Conservation (phyloP, 2,797 vertebrate species). For the Cossypha niveicapilla region DNA sequence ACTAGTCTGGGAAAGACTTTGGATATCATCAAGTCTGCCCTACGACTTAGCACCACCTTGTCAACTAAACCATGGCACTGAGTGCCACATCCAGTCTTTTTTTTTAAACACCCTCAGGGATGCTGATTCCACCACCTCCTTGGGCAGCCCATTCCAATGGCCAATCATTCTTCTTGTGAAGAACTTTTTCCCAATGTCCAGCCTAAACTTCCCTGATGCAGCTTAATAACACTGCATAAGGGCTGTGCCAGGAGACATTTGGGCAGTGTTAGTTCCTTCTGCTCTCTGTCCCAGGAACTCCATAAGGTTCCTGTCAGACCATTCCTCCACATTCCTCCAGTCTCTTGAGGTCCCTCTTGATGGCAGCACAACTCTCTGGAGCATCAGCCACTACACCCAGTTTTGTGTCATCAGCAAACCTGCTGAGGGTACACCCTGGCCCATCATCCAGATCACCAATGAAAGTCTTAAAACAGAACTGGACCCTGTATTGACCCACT, state of each 20-base stretch:
- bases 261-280: neutral
- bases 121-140: neutral
- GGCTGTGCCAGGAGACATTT: neutral
- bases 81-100: neutral
- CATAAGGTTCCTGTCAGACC: neutral
- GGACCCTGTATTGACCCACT: fast-evolving
- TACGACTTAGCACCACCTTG: neutral
- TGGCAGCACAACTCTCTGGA: neutral
- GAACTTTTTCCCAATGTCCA: neutral
- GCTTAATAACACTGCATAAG: neutral
- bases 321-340: neutral
- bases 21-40: neutral
- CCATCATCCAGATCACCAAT: neutral
- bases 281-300: neutral
- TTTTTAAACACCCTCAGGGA: neutral
- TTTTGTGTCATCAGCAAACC: neutral
- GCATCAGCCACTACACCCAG: neutral
- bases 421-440: neutral
- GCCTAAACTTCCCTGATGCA: neutral
- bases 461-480: neutral
- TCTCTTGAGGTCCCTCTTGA: neutral
- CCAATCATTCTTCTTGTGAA: neutral
- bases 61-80: neutral
- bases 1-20: neutral
- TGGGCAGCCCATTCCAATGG: neutral